phyloP scores from a whole-genome alignment of 2,113 vertebrate species.

The Scomber colias region DNA sequence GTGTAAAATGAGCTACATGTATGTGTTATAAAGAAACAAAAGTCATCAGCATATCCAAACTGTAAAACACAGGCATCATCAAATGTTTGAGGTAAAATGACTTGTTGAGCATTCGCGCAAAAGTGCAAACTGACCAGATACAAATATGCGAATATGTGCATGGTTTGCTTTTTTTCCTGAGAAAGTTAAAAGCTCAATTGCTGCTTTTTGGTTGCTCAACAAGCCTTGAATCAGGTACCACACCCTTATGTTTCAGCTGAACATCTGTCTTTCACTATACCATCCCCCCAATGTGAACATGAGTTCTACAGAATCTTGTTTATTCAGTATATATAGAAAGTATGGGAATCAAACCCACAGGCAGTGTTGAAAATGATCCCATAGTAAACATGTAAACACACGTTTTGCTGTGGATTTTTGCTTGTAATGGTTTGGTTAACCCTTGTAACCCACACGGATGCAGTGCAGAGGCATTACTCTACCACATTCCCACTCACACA shows the following conservation, averaged over 20 bases:
- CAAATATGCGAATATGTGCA: neutral
- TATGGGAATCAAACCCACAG: conserved; percentile 63
- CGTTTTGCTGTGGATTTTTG: conserved; percentile 53
- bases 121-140: neutral
- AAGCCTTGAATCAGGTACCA: conserved; percentile 59
- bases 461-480: conserved; percentile 41
- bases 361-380: conserved; percentile 34
- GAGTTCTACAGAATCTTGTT: conserved; percentile 36
- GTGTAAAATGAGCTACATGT: neutral
- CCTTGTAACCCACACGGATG: conserved; percentile 48
- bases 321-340: conserved; percentile 54
- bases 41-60: conserved; percentile 1
- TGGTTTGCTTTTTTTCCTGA: neutral
- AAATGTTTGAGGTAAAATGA: neutral
- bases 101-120: neutral
- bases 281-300: conserved; percentile 18
- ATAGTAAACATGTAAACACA: conserved; percentile 59
- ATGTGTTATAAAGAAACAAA: neutral
- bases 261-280: conserved; percentile 68
- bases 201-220: conserved; percentile 53
- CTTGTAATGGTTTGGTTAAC: conserved; percentile 61
- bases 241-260: conserved; percentile 60
- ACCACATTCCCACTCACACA: conserved; percentile 49
- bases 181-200: conserved; percentile 15
- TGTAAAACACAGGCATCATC: neutral